A percentile compares a stretch with the other conserved stretches of the same genome.
Evolutionary conservation across 2,888 invertebrate species (phyloP).

Genomic region (Drosophila atripex): DNA sequence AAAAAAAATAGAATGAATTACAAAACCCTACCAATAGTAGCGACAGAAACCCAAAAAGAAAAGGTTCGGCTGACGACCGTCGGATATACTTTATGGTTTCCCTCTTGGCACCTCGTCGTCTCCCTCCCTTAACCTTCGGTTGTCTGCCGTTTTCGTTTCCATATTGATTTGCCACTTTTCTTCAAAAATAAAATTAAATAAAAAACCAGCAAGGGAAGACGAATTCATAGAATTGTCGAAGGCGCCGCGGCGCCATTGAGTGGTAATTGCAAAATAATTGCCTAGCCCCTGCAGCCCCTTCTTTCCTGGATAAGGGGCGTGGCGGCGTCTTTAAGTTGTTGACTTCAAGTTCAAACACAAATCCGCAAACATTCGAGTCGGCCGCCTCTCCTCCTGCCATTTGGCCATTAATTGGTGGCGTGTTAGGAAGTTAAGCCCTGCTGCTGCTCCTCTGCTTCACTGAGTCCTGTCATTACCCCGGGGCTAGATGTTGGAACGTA

Average conservation of each 20-base stretch:
- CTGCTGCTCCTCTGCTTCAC: conserved; percentile 37
- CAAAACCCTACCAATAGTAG: conserved; percentile 5
- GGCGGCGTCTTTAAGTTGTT: conserved; percentile 45
- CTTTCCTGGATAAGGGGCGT: conserved; percentile 13
- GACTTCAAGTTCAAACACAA: conserved; percentile 53
- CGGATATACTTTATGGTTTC: conserved; percentile 74
- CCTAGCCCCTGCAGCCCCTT: not conserved
- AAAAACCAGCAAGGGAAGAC: conserved; percentile 1
- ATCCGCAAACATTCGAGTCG: conserved; percentile 50
- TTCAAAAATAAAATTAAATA: conserved; percentile 22
- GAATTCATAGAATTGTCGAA: conserved; percentile 9
- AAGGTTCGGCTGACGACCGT: conserved; percentile 56
- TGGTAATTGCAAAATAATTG: conserved; percentile 51
- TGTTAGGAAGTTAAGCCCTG: conserved; percentile 54
- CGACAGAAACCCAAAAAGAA: conserved; percentile 25
- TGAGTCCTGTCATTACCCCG: conserved; percentile 47
- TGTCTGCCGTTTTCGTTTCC: conserved; percentile 24
- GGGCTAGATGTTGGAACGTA: conserved; percentile 42
- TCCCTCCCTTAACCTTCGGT: conserved; percentile 1
- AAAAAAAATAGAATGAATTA: not conserved
- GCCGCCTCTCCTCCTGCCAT: not conserved
- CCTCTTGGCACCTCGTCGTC: conserved; percentile 51
- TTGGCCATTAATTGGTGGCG: conserved; percentile 54
- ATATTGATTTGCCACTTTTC: conserved; percentile 49
- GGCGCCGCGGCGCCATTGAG: conserved; percentile 14